These are phyloP conservation scores for Himalopsyche tibetana DNA, from an alignment of 2,888 invertebrate species.

Conservation along the genomic window DNA sequence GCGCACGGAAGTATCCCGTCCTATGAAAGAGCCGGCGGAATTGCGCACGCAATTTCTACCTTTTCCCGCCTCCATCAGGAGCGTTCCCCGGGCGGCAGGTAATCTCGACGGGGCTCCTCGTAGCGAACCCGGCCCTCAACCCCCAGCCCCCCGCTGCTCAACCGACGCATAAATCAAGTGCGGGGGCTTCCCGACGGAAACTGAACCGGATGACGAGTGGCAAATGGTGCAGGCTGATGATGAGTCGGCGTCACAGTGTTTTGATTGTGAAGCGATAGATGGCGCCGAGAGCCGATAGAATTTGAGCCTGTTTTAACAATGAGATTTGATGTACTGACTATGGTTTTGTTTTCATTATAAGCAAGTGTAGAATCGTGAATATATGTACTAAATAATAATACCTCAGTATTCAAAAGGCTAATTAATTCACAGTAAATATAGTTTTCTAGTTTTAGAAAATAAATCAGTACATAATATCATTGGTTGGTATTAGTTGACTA, in stretches of 20 bases:
- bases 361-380: too few relatives aligned
- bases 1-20: slow-evolving; percentile 12
- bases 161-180: slow-evolving; percentile 41
- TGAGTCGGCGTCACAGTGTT: background rate
- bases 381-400: too few relatives aligned
- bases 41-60: slow-evolving; percentile 65
- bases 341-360: too few relatives aligned
- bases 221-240: slow-evolving; percentile 33
- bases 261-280: background rate
- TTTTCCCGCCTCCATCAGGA: slow-evolving; percentile 61
- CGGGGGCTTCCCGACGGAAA: slow-evolving; percentile 41
- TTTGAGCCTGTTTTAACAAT: too few relatives aligned
- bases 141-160: background rate
- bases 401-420: too few relatives aligned
- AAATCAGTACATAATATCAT: too few relatives aligned
- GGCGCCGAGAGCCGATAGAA: background rate
- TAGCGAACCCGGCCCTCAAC: background rate
- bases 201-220: slow-evolving; percentile 33
- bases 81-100: slow-evolving; percentile 33
- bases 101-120: slow-evolving; percentile 29
- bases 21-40: background rate
- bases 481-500: too few relatives aligned
- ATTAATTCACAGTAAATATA: too few relatives aligned
- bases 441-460: too few relatives aligned
- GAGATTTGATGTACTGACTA: too few relatives aligned